These are phyloP conservation scores for Aplysina aerophoba DNA, from an alignment of 37 sponge, comb jelly and placozoan genomes.

Conservation along the genomic window DNA sequence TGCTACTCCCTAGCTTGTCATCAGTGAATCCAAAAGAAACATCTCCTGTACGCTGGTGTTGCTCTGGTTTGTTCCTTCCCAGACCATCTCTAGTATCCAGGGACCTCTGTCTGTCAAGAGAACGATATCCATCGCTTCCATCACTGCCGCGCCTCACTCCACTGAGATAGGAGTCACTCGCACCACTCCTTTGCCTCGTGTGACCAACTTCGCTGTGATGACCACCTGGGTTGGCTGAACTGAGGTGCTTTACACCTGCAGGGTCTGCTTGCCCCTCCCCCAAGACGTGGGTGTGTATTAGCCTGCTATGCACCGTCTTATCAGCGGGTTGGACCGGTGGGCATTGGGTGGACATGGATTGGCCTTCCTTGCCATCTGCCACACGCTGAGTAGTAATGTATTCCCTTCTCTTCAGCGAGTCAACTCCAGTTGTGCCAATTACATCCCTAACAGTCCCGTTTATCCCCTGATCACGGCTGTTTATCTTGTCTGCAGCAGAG, in stretches of 20 bases:
- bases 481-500: not conserved
- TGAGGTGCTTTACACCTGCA: not conserved
- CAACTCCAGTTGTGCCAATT: too few species aligned
- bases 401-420: not conserved
- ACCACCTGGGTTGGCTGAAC: not conserved
- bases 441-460: not conserved
- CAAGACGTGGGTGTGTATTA: not conserved
- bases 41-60: not conserved
- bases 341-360: too few species aligned
- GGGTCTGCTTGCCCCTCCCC: not conserved
- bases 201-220: not conserved
- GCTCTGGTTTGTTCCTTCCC: not conserved
- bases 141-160: not conserved
- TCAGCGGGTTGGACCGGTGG: not conserved
- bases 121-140: not conserved
- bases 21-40: not conserved
- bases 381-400: not conserved
- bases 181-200: not conserved
- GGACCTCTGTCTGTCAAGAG: constrained; percentile 3
- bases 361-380: not conserved
- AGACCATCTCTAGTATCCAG: not conserved
- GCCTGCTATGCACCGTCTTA: not conserved
- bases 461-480: not conserved
- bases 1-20: not conserved
- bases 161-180: not conserved